Evolutionary conservation across 1,140 invertebrate species (phyloP).

Genomic region (Apis mellifera): Amel_HAv3.1 CM009944.2:6228001-6228500

Average conservation of each 20-base stretch:
- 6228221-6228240: background rate
- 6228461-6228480: background rate
- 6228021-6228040: constrained; percentile 6
- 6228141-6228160: background rate
- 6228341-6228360: background rate
- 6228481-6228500: background rate
- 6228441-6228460: background rate
- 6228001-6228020: constrained; percentile 24
- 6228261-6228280: background rate
- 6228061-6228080: background rate
- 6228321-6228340: constrained; percentile 11
- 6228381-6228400: constrained; percentile 33
- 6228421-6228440: background rate
- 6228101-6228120: too few relatives aligned
- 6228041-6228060: constrained; percentile 31
- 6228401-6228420: constrained; percentile 35
- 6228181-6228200: background rate
- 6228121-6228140: background rate
- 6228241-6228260: background rate
- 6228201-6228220: background rate
- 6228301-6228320: constrained; percentile 8
- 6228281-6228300: background rate
- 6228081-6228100: too few relatives aligned
- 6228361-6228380: background rate
- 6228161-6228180: background rate